Evolutionary conservation across 2,797 vertebrate species (phyloP).

Genomic region (Oophaga sylvatica): DNA sequence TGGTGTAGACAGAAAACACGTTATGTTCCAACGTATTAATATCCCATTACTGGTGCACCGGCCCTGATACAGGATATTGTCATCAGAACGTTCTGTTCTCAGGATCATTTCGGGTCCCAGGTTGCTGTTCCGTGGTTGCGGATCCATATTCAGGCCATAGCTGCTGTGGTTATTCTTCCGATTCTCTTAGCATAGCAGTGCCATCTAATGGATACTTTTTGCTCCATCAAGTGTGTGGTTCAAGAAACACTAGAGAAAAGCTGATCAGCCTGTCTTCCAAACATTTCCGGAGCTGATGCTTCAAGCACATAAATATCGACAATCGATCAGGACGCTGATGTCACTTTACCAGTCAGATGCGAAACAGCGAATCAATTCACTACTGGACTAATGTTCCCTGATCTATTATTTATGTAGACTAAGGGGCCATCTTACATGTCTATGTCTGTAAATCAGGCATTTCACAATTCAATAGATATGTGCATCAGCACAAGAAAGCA

Average conservation of each 20-base stretch:
- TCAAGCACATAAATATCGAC: background rate
- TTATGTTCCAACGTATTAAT: constrained; percentile 25
- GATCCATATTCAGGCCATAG: background rate
- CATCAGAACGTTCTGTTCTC: constrained; percentile 44
- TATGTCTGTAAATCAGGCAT: too few relatives aligned
- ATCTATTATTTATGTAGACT: background rate
- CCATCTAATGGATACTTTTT: constrained; percentile 24
- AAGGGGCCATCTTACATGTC: background rate
- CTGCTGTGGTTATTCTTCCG: background rate
- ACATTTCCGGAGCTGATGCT: background rate
- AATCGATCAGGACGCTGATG: background rate
- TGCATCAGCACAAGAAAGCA: too few relatives aligned
- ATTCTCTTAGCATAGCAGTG: background rate
- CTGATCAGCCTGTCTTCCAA: background rate
- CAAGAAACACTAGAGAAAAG: background rate
- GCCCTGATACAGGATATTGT: constrained; percentile 19
- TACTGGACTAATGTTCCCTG: background rate
- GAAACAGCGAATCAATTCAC: background rate
- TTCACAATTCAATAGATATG: too few relatives aligned
- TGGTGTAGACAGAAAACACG: background rate
- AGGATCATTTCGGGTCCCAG: constrained; percentile 6
- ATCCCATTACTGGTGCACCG: background rate
- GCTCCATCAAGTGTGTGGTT: background rate
- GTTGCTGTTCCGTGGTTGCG: constrained; percentile 4
- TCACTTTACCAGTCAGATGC: background rate